A percentile compares a stretch with the other conserved stretches of the same genome.
These are phyloP conservation scores for Drosophila suboccidentalis DNA, from an alignment of 2,888 invertebrate species.

Conservation along the genomic window DNA sequence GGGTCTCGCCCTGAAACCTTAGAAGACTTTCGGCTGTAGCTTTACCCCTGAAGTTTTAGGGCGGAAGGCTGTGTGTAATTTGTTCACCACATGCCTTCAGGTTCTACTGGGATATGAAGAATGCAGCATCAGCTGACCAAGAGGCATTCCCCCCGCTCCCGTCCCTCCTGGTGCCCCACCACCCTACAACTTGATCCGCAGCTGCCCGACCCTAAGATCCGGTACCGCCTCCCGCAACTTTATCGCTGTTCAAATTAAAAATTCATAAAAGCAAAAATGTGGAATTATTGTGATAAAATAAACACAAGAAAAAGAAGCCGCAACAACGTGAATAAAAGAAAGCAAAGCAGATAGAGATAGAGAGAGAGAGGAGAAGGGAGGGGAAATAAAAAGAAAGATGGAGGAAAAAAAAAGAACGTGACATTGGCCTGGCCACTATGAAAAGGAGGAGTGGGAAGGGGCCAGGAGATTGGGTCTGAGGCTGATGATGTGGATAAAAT, in stretches of 20 bases:
- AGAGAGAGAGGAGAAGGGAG: neutral
- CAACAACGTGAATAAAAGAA: slow-evolving; percentile 54
- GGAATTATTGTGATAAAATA: slow-evolving; percentile 82
- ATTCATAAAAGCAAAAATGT: slow-evolving; percentile 80
- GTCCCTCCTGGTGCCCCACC: neutral
- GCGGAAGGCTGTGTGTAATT: too few relatives aligned
- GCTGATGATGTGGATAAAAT: slow-evolving; percentile 82
- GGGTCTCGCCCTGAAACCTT: too few relatives aligned
- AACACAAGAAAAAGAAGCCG: slow-evolving; percentile 69
- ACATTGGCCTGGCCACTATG: slow-evolving; percentile 65
- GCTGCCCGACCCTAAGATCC: slow-evolving; percentile 10
- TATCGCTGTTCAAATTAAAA: slow-evolving; percentile 74
- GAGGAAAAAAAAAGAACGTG: slow-evolving; percentile 61
- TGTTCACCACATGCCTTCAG: too few relatives aligned
- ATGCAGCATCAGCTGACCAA: slow-evolving; percentile 14
- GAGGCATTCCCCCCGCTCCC: neutral
- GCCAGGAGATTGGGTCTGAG: slow-evolving; percentile 35
- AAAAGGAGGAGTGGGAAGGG: neutral
- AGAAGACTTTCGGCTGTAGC: too few relatives aligned
- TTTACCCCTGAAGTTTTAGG: too few relatives aligned
- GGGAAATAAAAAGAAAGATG: neutral
- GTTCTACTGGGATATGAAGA: too few relatives aligned
- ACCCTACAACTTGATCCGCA: slow-evolving; percentile 17
- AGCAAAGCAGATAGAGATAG: slow-evolving; percentile 9
- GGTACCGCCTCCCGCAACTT: slow-evolving; percentile 14